Evolutionary conservation across 53 echinoderm and acorn worm species (phyloP).

Genomic region (Crossaster papposus): DNA sequence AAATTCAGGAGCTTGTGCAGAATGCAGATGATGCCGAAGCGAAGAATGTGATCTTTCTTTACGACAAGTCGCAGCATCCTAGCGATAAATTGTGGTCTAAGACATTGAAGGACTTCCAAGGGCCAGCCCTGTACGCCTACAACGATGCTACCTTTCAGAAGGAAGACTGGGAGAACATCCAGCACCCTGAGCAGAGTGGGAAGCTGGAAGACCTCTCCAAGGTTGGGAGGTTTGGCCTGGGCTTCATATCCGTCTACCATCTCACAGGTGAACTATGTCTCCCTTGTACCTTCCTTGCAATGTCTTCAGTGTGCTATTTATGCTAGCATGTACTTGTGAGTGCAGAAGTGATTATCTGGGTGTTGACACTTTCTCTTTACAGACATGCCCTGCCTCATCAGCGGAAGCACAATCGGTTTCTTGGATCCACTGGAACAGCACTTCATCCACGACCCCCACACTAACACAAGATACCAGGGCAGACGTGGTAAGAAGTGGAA

Average conservation of each 20-base stretch:
- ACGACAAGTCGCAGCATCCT: constrained; percentile 68
- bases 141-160: constrained; percentile 76
- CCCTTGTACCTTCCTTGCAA: no score
- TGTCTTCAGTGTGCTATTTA: not conserved
- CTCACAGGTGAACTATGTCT: constrained; percentile 89
- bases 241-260: constrained; percentile 96
- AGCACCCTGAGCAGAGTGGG: constrained; percentile 73
- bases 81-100: constrained; percentile 53
- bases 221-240: constrained; percentile 93
- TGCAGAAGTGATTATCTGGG: not conserved
- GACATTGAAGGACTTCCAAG: constrained; percentile 59
- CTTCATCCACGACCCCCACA: constrained; percentile 51
- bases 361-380: not conserved
- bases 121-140: constrained; percentile 81
- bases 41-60: constrained; percentile 69
- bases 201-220: constrained; percentile 78
- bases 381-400: constrained; percentile 82
- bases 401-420: constrained; percentile 65
- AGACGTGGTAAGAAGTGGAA: constrained; percentile 46
- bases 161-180: constrained; percentile 86
- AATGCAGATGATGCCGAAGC: constrained; percentile 95
- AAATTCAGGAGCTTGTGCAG: constrained; percentile 81
- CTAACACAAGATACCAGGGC: constrained; percentile 13
- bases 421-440: constrained; percentile 72
- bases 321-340: not conserved